Conservation (phyloP, 2,888 invertebrate species). For the Melikaiella ostensackeni region DNA sequence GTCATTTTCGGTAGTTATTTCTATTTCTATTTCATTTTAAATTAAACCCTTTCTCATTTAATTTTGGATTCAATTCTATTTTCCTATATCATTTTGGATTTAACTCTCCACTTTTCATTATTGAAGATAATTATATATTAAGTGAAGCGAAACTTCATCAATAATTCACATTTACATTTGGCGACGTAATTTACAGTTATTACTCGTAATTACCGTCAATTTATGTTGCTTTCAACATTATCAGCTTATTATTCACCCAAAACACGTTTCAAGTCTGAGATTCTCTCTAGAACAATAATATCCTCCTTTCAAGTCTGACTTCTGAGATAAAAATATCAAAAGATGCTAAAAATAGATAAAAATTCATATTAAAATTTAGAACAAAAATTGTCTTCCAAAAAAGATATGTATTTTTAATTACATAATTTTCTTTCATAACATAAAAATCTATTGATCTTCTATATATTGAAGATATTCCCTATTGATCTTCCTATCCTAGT, state of each 20-base stretch:
- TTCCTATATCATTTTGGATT: too few species aligned
- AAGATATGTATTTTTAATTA: neutral
- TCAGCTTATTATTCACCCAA: neutral
- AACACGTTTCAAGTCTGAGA: constrained; percentile 14
- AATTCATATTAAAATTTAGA: neutral
- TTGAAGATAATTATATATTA: too few species aligned
- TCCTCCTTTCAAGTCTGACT: neutral
- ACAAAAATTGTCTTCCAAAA: neutral
- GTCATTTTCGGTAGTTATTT: too few species aligned
- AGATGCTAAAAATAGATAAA: too few species aligned
- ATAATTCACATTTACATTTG: neutral
- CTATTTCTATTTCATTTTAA: too few species aligned
- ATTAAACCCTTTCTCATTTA: too few species aligned
- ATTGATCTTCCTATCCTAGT: neutral
- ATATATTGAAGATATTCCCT: neutral
- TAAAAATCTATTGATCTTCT: neutral
- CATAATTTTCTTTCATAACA: neutral
- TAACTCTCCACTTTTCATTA: too few species aligned
- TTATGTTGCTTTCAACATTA: constrained; percentile 1
- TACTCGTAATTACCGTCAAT: neutral
- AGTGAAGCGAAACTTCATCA: too few species aligned
- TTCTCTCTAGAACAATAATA: neutral
- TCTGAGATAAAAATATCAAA: neutral
- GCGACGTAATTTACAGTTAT: neutral
- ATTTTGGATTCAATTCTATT: too few species aligned